These are phyloP conservation scores for Cryptocephalus moraei DNA, from an alignment of 2,888 invertebrate species.

Conservation along the genomic window DNA sequence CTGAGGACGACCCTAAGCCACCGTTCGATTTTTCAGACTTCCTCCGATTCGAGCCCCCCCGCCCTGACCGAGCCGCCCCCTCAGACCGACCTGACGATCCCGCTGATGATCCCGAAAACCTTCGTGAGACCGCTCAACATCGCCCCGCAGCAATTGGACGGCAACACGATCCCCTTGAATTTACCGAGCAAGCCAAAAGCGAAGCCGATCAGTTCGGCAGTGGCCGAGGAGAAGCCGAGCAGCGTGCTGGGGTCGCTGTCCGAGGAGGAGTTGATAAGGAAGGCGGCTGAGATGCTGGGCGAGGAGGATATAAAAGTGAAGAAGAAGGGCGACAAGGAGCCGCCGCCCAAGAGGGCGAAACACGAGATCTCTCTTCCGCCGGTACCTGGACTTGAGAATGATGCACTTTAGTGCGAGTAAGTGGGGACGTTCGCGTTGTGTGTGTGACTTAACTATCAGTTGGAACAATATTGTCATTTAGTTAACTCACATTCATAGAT, in stretches of 20 bases:
- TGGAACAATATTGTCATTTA: too few species aligned
- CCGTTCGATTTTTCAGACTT: conserved; percentile 12
- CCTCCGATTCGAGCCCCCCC: conserved; percentile 13
- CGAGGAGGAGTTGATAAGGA: conserved; percentile 47
- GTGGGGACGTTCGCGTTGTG: background rate
- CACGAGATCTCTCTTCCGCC: conserved; percentile 31
- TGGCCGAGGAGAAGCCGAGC: conserved; percentile 21
- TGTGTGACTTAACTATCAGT: too few species aligned
- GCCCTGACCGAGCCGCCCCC: background rate
- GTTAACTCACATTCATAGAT: too few species aligned
- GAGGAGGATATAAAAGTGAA: conserved; percentile 21
- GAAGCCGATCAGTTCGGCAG: conserved; percentile 18
- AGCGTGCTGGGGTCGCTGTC: conserved; percentile 44
- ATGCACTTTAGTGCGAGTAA: conserved; percentile 8
- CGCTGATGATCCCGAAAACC: conserved; percentile 34
- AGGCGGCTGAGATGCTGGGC: conserved; percentile 46
- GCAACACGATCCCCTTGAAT: conserved; percentile 33
- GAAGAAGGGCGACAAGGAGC: conserved; percentile 7
- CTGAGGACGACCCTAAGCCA: background rate
- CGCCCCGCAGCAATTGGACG: conserved; percentile 8
- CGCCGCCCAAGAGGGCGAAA: conserved; percentile 22
- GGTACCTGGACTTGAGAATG: conserved; percentile 34
- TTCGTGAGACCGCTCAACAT: conserved; percentile 18
- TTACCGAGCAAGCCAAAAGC: conserved; percentile 28
- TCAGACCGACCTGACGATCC: conserved; percentile 34